These are phyloP conservation scores for Lepus oiostolus DNA, from an alignment of 2,797 vertebrate genomes.

Conservation along the genomic window DNA sequence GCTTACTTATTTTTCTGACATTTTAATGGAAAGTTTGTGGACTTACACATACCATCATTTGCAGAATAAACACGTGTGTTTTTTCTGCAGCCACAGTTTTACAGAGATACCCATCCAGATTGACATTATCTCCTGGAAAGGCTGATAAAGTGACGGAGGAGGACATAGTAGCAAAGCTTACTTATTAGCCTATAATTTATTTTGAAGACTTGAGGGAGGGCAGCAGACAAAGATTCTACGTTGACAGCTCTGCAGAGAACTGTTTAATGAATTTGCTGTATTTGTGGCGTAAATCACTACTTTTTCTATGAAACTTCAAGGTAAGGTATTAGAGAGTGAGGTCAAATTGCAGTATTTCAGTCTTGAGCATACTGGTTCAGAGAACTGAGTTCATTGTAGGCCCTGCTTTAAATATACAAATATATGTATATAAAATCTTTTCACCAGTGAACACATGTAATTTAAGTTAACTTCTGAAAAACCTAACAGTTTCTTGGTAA, in stretches of 20 bases:
- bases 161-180: background rate
- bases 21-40: background rate
- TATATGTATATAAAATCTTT: background rate
- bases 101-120: background rate
- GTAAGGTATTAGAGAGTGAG: background rate
- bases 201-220: slow-evolving; percentile 38
- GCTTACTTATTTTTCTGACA: background rate
- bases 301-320: background rate
- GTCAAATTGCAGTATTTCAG: background rate
- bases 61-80: background rate
- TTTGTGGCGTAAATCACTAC: background rate
- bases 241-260: background rate
- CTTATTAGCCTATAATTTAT: slow-evolving; percentile 76
- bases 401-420: slow-evolving; percentile 68
- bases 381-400: slow-evolving; percentile 72
- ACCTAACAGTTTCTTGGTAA: slow-evolving; percentile 1
- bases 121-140: slow-evolving; percentile 9
- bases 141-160: background rate
- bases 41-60: background rate
- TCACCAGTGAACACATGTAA: no score
- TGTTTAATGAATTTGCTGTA: background rate
- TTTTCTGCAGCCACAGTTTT: background rate
- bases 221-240: slow-evolving; percentile 1
- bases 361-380: background rate
- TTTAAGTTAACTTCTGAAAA: slow-evolving; percentile 45